phyloP scores from a whole-genome alignment of 2,113 vertebrate genomes.

The Chaetorhynchus papuensis region DNA sequence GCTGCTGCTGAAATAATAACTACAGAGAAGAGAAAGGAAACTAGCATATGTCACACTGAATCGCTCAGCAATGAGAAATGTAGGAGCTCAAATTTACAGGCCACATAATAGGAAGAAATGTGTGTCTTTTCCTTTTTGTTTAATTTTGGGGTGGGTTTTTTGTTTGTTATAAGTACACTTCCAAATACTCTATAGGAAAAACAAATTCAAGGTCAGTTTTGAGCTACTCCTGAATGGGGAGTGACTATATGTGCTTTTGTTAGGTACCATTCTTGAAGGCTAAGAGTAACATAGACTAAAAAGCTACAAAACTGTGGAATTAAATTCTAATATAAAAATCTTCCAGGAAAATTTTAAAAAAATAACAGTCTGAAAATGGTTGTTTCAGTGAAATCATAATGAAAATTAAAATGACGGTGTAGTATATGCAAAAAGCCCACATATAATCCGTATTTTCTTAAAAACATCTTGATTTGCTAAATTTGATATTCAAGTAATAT shows the following conservation, averaged over 20 bases:
- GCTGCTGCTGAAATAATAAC: not conserved
- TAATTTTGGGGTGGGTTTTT: not conserved
- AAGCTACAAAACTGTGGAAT: not conserved
- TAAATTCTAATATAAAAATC: not conserved
- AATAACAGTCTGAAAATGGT: fast-evolving
- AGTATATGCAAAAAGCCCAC: not conserved
- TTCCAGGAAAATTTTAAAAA: not conserved
- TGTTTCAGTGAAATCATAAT: not conserved
- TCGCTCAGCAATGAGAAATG: not conserved
- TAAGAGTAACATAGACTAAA: not conserved
- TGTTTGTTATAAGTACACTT: not conserved
- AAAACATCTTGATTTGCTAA: not conserved
- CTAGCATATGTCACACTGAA: not conserved
- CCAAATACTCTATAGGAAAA: not conserved
- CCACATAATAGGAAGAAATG: not conserved
- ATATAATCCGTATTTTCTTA: not conserved
- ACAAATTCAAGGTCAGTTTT: not conserved
- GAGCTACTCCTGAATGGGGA: not conserved
- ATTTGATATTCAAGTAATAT: not conserved
- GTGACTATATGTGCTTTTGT: not conserved
- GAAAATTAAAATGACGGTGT: not conserved
- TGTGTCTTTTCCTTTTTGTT: not conserved
- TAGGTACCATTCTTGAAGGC: not conserved
- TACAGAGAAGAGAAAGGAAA: not conserved
- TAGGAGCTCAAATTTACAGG: not conserved